Percentiles rank a stretch among this genome's conserved stretches.
Evolutionary conservation across 2,113 vertebrate species (phyloP).

Genomic region (Noctilio leporinus): DNA sequence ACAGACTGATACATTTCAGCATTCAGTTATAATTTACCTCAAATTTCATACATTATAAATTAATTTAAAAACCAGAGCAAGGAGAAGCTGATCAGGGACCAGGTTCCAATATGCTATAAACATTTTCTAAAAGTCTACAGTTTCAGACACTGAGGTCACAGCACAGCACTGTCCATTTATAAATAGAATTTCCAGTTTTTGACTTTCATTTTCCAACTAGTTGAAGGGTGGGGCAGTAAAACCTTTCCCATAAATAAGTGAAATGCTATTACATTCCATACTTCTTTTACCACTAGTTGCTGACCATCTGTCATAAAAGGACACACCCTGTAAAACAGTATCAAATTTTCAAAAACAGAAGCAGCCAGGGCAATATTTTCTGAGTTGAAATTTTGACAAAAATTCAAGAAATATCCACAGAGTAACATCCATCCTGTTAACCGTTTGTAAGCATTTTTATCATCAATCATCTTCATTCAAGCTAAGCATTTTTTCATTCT

Average conservation of each 20-base stretch:
- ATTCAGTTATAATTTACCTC: conserved; percentile 20
- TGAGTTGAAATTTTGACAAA: background rate
- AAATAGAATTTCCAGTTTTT: conserved; percentile 55
- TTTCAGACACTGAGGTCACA: conserved; percentile 67
- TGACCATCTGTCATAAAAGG: conserved; percentile 36
- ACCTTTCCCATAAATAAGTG: conserved; percentile 53
- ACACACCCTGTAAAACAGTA: conserved; percentile 26
- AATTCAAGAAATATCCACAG: background rate
- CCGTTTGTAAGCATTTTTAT: background rate
- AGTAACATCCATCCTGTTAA: background rate
- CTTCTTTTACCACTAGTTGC: conserved; percentile 9
- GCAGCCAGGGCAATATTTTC: background rate
- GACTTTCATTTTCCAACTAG: conserved; percentile 47
- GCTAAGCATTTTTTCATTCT: background rate
- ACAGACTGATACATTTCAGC: background rate
- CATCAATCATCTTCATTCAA: background rate
- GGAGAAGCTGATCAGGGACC: conserved; percentile 21
- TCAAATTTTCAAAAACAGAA: conserved; percentile 27
- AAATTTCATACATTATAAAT: conserved; percentile 17
- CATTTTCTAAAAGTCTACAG: conserved; percentile 56
- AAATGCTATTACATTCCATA: conserved; percentile 17
- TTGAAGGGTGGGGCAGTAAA: conserved; percentile 48
- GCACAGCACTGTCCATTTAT: conserved; percentile 50
- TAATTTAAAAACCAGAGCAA: background rate
- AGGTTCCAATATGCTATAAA: conserved; percentile 48